Evolutionary conservation across 2,888 invertebrate genomes (phyloP).

Genomic region (Timema cristinae): DNA sequence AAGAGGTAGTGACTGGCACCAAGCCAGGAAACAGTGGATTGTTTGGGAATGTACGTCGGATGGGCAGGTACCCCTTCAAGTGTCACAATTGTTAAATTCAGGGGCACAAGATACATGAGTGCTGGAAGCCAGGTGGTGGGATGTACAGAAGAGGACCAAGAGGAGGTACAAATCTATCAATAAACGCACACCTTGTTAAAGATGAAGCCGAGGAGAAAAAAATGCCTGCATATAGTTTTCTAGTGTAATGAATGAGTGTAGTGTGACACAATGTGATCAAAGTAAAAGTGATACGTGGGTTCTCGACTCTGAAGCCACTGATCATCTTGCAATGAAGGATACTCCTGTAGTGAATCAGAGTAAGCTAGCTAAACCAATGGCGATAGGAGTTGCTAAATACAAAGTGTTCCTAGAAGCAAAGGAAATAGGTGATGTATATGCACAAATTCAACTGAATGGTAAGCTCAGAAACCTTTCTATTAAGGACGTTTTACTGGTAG

Average conservation of each 20-base stretch:
- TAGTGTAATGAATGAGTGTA: not conserved
- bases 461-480: not conserved
- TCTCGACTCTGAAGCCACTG: not conserved
- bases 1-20: no score
- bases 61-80: no score
- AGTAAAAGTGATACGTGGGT: not conserved
- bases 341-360: slow-evolving; percentile 1
- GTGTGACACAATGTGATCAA: not conserved
- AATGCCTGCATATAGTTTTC: not conserved
- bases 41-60: no score
- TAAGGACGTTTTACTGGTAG: not conserved
- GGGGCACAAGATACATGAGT: not conserved
- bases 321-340: not conserved
- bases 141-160: not conserved
- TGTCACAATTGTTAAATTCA: not conserved
- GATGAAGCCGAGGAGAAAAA: no score
- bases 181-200: not conserved
- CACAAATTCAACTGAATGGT: not conserved
- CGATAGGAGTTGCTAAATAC: slow-evolving; percentile 10
- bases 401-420: slow-evolving; percentile 1
- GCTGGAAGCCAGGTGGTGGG: not conserved
- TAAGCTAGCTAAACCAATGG: not conserved
- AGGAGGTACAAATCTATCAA: not conserved
- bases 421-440: not conserved
- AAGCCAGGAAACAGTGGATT: no score